Conservation (phyloP, 2,888 invertebrate genomes). For the Chironomus tentans region DNA sequence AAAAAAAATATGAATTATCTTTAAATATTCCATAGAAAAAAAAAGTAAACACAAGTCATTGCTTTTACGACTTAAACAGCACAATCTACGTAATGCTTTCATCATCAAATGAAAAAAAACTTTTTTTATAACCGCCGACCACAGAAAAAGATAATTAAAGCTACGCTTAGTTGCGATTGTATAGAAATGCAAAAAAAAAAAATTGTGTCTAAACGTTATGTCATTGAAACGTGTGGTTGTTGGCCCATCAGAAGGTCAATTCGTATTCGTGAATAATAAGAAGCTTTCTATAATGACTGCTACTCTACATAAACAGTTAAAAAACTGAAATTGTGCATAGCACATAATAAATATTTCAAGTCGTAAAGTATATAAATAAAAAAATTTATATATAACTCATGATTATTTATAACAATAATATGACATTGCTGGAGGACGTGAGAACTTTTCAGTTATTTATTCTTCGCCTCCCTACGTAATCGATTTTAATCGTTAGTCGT, state of each 20-base stretch:
- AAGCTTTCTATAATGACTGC: neutral
- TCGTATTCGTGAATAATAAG: neutral
- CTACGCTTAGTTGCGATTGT: no score
- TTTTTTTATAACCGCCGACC: neutral
- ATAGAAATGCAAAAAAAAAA: neutral
- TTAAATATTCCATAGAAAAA: no score
- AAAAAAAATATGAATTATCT: no score
- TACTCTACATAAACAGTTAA: no score
- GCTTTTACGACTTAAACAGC: neutral
- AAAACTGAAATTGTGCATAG: no score
- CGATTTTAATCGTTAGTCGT: neutral
- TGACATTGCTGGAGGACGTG: slow-evolving; percentile 16
- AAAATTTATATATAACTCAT: neutral
- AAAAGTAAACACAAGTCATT: neutral
- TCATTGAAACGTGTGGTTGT: neutral
- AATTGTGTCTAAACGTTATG: neutral
- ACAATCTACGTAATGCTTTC: neutral
- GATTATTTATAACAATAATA: neutral
- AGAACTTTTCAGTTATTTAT: neutral
- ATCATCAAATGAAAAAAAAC: neutral
- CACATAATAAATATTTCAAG: no score
- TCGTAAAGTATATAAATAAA: neutral
- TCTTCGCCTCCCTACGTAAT: neutral
- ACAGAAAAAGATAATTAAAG: neutral
- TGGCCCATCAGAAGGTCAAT: neutral